A percentile compares a stretch with the other conserved stretches of the same genome.
phyloP scores from a whole-genome alignment of 2,113 vertebrate species.

The Vulpes vulpes region DNA sequence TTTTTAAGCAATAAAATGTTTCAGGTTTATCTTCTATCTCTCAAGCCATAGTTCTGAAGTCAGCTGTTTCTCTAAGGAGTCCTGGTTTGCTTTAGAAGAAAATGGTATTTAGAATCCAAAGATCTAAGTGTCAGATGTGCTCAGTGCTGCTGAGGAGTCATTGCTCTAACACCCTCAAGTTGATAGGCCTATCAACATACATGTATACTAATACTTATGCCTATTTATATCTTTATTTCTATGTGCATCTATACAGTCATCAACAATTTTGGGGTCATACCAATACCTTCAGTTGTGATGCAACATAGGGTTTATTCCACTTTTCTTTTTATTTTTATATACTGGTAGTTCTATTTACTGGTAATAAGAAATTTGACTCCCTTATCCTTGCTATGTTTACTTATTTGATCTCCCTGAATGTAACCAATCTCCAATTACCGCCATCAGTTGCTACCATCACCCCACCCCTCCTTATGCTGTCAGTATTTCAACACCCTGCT shows the following conservation, averaged over 20 bases:
- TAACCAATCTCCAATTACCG: not conserved
- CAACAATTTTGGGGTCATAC: not conserved
- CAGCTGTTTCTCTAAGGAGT: not conserved
- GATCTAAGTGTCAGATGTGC: not conserved
- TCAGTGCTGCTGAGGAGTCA: not conserved
- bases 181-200: not conserved
- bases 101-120: not conserved
- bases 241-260: not conserved
- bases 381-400: not conserved
- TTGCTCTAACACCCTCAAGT: not conserved
- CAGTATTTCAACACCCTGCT: not conserved
- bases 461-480: not conserved
- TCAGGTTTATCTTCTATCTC: not conserved
- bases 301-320: not conserved
- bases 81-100: not conserved
- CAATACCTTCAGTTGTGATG: not conserved
- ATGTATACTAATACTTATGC: not conserved
- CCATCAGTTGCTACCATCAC: not conserved
- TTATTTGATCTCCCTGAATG: not conserved
- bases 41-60: not conserved
- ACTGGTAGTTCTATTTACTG: not conserved
- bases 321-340: not conserved
- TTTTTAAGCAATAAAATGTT: not conserved
- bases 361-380: not conserved
- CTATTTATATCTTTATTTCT: not conserved